phyloP scores from a whole-genome alignment of 1,140 invertebrate genomes.

The Pristionchus pacificus region DNA sequence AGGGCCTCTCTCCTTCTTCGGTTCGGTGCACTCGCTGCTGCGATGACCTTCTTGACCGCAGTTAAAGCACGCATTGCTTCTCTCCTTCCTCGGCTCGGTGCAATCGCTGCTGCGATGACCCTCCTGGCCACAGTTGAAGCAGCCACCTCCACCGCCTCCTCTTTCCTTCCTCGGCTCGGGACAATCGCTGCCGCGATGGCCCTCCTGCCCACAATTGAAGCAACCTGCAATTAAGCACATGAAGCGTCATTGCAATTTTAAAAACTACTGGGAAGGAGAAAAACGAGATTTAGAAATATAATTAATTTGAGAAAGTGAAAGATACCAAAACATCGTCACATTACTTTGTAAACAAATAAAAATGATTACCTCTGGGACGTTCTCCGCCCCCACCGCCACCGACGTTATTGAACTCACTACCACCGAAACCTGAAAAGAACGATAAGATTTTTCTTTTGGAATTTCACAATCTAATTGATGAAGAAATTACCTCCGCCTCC shows the following conservation, averaged over 20 bases:
- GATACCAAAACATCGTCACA: too few relatives aligned
- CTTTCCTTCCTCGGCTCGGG: constrained; percentile 20
- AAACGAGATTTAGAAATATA: not conserved
- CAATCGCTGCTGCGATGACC: constrained; percentile 23
- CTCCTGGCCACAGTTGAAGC: constrained; percentile 25
- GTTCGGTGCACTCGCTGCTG: constrained; percentile 17
- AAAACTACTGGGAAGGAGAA: constrained; percentile 17
- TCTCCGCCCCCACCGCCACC: not conserved
- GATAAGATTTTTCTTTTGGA: too few relatives aligned
- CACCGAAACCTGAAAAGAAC: not conserved
- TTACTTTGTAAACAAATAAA: not conserved
- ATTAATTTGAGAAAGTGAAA: constrained; percentile 1
- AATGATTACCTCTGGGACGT: not conserved
- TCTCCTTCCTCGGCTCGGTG: constrained; percentile 12
- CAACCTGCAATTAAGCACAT: constrained; percentile 19
- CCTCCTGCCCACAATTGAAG: constrained; percentile 29
- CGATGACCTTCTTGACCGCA: constrained; percentile 25
- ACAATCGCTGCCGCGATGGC: constrained; percentile 20
- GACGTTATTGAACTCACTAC: not conserved
- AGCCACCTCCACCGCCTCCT: constrained; percentile 15
- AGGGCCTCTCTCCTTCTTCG: constrained; percentile 12
- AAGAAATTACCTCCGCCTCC: not conserved
- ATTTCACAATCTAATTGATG: not conserved
- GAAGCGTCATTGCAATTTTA: not conserved
- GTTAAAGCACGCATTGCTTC: constrained; percentile 13